Percentiles rank a stretch among this genome's conserved stretches.
These are phyloP conservation scores for Cariama cristata DNA, from an alignment of 2,113 vertebrate species.

Conservation along the genomic window DNA sequence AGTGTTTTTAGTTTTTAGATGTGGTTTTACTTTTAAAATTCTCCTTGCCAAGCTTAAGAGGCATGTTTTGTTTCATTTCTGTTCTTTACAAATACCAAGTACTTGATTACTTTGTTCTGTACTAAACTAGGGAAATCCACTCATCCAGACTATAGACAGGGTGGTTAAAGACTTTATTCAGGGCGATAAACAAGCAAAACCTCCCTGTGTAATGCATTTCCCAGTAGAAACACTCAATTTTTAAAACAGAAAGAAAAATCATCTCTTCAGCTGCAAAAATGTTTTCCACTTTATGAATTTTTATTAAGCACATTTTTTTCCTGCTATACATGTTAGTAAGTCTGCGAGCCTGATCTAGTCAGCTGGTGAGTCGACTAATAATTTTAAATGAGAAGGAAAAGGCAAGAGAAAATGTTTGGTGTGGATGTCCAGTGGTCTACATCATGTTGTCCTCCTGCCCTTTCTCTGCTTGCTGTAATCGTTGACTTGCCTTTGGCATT, in stretches of 20 bases:
- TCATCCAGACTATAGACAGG: background rate
- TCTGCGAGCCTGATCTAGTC: background rate
- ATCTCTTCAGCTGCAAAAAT: slow-evolving; percentile 34
- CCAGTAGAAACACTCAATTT: background rate
- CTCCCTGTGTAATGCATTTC: background rate
- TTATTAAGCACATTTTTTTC: background rate
- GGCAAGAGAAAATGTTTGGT: background rate
- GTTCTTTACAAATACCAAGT: background rate
- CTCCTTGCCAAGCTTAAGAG: background rate
- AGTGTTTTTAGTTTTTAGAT: background rate
- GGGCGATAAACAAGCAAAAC: background rate
- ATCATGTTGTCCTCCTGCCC: background rate
- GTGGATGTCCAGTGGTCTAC: background rate
- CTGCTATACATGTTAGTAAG: background rate
- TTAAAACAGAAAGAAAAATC: slow-evolving; percentile 28
- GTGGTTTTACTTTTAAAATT: background rate
- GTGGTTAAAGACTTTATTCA: background rate
- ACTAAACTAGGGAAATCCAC: background rate
- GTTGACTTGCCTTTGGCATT: background rate
- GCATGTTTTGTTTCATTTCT: background rate
- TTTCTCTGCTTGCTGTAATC: background rate
- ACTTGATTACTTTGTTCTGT: background rate
- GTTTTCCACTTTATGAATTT: slow-evolving; percentile 32
- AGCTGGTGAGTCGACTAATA: background rate
- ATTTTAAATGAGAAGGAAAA: background rate